These are phyloP conservation scores for Cephalophus harveyi DNA, from an alignment of 2,113 vertebrate genomes.

Conservation along the genomic window DNA sequence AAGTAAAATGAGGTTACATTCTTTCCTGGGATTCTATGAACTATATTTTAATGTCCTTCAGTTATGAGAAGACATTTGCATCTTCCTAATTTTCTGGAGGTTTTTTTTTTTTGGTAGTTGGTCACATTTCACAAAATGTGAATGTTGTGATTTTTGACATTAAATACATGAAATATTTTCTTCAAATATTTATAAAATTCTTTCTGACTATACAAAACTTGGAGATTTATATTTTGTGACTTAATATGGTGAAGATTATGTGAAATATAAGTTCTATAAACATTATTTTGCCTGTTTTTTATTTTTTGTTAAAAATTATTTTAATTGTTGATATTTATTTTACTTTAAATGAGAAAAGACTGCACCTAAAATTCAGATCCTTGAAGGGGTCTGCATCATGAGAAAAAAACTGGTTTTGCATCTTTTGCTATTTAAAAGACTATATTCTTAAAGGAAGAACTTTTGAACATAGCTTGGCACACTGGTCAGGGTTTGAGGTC, in stretches of 20 bases:
- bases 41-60: conserved; percentile 38
- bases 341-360: conserved; percentile 7
- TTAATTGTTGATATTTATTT: neutral
- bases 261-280: neutral
- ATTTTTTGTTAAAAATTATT: neutral
- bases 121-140: neutral
- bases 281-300: neutral
- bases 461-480: neutral
- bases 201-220: neutral
- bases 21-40: conserved; percentile 40
- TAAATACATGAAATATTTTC: neutral
- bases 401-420: neutral
- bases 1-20: conserved; percentile 16
- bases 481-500: neutral
- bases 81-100: neutral
- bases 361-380: neutral
- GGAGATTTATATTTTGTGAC: conserved; percentile 5
- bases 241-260: neutral
- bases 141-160: neutral
- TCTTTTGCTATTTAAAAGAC: neutral
- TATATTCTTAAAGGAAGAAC: neutral
- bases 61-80: neutral
- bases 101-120: neutral
- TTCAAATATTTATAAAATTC: neutral
- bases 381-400: neutral